Percentiles rank a stretch among this genome's conserved stretches.
Evolutionary conservation across 1,140 invertebrate genomes (phyloP).

Genomic region (Armadillidium nasatum): DNA sequence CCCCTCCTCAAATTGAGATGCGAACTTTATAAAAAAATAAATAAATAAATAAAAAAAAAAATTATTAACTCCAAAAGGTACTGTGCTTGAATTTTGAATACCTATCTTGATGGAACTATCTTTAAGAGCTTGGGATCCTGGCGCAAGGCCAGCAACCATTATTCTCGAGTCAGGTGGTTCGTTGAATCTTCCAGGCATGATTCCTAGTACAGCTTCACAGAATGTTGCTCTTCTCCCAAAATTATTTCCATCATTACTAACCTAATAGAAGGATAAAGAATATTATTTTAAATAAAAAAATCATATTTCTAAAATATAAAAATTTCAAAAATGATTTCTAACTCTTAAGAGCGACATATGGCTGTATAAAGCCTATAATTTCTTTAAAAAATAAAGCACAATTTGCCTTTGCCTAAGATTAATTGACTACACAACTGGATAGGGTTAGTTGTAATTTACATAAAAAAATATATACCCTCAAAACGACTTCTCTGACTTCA

Average conservation of each 20-base stretch:
- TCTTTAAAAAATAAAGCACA: no score
- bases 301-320: no score
- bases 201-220: slow-evolving; percentile 46
- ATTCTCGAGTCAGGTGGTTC: slow-evolving; percentile 42
- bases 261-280: slow-evolving; percentile 13
- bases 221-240: slow-evolving; percentile 44
- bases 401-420: no score
- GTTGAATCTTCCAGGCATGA: slow-evolving; percentile 46
- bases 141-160: slow-evolving; percentile 46
- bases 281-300: no score
- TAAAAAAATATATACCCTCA: slow-evolving; percentile 22
- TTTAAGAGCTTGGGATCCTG: slow-evolving; percentile 45
- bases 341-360: no score
- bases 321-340: no score
- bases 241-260: slow-evolving; percentile 41
- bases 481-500: slow-evolving; percentile 37
- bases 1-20: no score
- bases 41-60: no score
- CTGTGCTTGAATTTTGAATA: slow-evolving; percentile 20
- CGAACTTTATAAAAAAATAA: no score
- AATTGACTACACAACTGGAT: no score
- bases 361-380: no score
- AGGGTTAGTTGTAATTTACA: no score
- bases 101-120: slow-evolving; percentile 46
- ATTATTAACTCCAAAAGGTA: not conserved